phyloP scores from a whole-genome alignment of 2,113 vertebrate species.

The Megaceryle torquata region DNA sequence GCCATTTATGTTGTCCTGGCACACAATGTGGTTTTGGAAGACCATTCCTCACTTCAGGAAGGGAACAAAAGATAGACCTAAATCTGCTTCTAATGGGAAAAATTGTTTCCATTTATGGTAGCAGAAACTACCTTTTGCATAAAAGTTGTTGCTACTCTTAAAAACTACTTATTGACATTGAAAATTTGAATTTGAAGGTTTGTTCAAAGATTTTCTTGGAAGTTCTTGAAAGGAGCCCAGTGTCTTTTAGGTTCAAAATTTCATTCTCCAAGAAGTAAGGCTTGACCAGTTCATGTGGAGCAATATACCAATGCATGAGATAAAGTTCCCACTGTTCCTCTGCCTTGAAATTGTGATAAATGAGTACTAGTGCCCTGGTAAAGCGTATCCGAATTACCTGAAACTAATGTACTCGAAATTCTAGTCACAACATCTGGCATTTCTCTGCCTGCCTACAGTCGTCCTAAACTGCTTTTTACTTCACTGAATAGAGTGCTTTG shows the following conservation, averaged over 20 bases:
- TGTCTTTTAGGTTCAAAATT: not conserved
- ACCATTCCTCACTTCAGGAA: not conserved
- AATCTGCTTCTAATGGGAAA: not conserved
- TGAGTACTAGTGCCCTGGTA: not conserved
- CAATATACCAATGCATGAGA: not conserved
- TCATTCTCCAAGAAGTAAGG: not conserved
- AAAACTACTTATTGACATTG: not conserved
- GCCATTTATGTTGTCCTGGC: not conserved
- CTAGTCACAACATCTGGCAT: not conserved
- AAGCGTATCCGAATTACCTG: not conserved
- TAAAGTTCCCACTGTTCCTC: not conserved
- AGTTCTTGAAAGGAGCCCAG: not conserved
- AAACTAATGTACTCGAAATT: not conserved
- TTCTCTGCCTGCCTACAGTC: not conserved
- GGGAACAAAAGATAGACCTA: not conserved
- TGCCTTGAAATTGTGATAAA: not conserved
- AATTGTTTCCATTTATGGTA: not conserved
- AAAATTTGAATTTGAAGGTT: not conserved
- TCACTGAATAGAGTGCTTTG: not conserved
- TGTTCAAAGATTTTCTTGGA: not conserved
- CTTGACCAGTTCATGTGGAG: not conserved
- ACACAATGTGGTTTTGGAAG: not conserved
- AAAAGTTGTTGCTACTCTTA: not conserved
- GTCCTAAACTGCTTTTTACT: not conserved
- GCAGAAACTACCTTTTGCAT: not conserved